Evolutionary conservation across 2,797 vertebrate species (phyloP).

Genomic region (Acropternis orthonyx): DNA sequence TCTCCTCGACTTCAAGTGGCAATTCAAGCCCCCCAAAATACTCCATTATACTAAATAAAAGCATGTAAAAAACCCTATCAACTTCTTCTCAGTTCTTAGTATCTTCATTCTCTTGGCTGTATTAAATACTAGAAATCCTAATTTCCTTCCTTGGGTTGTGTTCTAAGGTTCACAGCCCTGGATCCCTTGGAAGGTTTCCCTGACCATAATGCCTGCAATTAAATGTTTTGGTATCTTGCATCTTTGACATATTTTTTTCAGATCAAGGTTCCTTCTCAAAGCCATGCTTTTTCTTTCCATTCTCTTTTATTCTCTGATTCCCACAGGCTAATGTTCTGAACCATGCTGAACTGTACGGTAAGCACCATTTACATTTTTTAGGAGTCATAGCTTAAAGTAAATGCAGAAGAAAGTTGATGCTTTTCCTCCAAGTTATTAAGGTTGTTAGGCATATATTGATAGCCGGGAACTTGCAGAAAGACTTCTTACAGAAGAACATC

Average conservation of each 20-base stretch:
- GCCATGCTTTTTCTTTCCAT: not conserved
- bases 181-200: not conserved
- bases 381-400: not conserved
- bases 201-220: not conserved
- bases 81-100: not conserved
- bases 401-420: not conserved
- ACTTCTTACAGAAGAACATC: not conserved
- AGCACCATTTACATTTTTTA: not conserved
- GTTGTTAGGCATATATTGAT: not conserved
- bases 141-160: not conserved
- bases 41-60: not conserved
- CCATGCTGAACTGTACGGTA: fast-evolving
- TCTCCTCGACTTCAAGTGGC: not conserved
- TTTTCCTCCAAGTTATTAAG: not conserved
- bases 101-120: not conserved
- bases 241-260: not conserved
- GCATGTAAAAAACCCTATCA: fast-evolving
- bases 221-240: not conserved
- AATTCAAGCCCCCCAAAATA: not conserved
- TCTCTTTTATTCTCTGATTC: not conserved
- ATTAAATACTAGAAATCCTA: not conserved
- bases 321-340: not conserved
- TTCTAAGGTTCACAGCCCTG: not conserved
- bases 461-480: not conserved
- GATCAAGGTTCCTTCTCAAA: not conserved